Base-by-base conservation (phyloP, 2,797 vertebrate species). In the Tokudaia tokunoshimensis region DNA sequence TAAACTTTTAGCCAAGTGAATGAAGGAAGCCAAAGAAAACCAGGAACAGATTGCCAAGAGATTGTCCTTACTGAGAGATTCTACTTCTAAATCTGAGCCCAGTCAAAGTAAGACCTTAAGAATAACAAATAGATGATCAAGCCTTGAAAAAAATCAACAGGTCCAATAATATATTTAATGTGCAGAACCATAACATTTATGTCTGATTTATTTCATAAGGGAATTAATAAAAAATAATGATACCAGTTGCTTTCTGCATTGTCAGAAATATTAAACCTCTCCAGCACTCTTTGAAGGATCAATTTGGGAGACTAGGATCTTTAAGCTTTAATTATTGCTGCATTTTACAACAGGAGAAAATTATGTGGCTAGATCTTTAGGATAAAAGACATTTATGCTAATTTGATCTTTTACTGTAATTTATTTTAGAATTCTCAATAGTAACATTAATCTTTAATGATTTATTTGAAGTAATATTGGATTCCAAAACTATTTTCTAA, bases 401-500 rank as follows among this genome's bases (percentile, higher is more conserved):
- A 97, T 95, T 93, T 94, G 74, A 93, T 92, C 72, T 93, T 96
- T 96, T 95, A 44, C 26, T 50, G 65, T 96, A 86, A 97, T 97
- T 97, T 96, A 92, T 92, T 97, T 96, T 95, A 97, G 90, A 97
- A 94, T 97, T 96, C 87, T 93, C 84, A 79, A 59, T 86, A 59
- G 93, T 94, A 96, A 83, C 92, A 96, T 97, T 94, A 93, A 95
- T 98, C 98, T 96, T 91, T 96, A 98, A 74, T 92, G 95, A 96
- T 82, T 96, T 75, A 94, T 98, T 97, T 96, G 97, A 98, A 94
- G 95, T 97, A 95, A 97, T 97, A 93, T 13, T 97, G 74, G n/a
- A 96, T 88, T 97, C 80, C 37, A 65, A 61, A 95, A 94, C 82
- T 83, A 92, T 94, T 97, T 97, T 47, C 76, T 95, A 67, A 79